A percentile compares a stretch with the other conserved stretches of the same genome.
These are phyloP conservation scores for Callospermophilus lateralis DNA, from an alignment of 2,113 vertebrate species.

Conservation along the genomic window DNA sequence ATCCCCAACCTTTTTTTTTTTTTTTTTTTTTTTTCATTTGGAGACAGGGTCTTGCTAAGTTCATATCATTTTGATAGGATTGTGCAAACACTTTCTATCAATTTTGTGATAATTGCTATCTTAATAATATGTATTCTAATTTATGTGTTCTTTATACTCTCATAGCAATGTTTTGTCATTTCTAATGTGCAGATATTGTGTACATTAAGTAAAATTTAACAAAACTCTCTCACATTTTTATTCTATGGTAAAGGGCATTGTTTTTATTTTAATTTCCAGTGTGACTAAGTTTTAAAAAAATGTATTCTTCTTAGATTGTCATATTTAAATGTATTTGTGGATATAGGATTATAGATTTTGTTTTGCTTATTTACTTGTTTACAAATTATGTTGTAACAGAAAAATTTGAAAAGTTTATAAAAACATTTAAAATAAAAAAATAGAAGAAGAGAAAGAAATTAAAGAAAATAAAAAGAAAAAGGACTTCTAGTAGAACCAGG, in stretches of 20 bases:
- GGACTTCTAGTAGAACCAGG: rapidly evolving
- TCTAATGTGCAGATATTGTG: background rate
- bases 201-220: background rate
- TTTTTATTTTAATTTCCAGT: background rate
- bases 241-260: background rate
- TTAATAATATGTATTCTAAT: background rate
- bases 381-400: background rate
- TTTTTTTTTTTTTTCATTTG: no score
- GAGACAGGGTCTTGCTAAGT: no score
- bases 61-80: background rate
- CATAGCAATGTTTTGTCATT: background rate
- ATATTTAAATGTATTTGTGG: background rate
- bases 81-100: background rate
- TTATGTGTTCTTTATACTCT: background rate
- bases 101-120: background rate
- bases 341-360: background rate
- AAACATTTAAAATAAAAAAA: background rate
- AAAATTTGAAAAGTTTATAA: background rate
- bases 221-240: background rate
- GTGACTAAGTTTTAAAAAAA: background rate
- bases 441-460: background rate
- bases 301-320: background rate
- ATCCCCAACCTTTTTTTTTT: no score
- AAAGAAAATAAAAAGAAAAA: background rate
- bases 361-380: background rate